phyloP scores from a whole-genome alignment of 2,797 vertebrate genomes.

The Pseudomugil gertrudae region DNA sequence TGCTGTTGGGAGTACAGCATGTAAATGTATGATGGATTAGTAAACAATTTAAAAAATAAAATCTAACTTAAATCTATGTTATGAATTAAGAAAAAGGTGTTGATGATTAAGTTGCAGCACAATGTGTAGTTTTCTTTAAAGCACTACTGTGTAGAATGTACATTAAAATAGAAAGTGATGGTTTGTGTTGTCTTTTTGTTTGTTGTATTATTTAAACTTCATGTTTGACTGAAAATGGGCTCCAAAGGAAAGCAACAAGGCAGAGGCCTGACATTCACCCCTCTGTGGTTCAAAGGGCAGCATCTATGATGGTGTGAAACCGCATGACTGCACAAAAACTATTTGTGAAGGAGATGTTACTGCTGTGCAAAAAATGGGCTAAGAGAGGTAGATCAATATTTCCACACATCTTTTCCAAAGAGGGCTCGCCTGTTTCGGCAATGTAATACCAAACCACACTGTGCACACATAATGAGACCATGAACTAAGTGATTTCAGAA shows the following conservation, averaged over 20 bases:
- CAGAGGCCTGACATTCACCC: background rate
- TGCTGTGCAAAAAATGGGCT: background rate
- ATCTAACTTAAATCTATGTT: background rate
- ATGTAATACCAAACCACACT: background rate
- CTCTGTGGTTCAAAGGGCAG: background rate
- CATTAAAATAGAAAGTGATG: background rate
- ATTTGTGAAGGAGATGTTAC: background rate
- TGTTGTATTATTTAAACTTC: background rate
- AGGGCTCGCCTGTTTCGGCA: background rate
- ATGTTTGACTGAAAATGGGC: background rate
- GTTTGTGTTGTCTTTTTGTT: background rate
- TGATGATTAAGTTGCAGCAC: background rate
- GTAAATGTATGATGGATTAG: background rate
- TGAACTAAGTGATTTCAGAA: background rate
- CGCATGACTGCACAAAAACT: background rate
- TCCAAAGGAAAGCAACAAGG: background rate
- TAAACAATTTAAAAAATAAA: background rate
- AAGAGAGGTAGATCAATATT: background rate
- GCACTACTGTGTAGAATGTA: background rate
- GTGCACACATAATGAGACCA: background rate
- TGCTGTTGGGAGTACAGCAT: background rate
- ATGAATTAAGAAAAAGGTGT: background rate
- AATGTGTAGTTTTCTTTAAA: background rate
- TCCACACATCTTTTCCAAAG: background rate
- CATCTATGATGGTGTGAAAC: background rate